A percentile compares a stretch with the other conserved stretches of the same genome.
Evolutionary conservation across 1,140 invertebrate genomes (phyloP).

Genomic region (Lordiphosa stackelbergi): DNA sequence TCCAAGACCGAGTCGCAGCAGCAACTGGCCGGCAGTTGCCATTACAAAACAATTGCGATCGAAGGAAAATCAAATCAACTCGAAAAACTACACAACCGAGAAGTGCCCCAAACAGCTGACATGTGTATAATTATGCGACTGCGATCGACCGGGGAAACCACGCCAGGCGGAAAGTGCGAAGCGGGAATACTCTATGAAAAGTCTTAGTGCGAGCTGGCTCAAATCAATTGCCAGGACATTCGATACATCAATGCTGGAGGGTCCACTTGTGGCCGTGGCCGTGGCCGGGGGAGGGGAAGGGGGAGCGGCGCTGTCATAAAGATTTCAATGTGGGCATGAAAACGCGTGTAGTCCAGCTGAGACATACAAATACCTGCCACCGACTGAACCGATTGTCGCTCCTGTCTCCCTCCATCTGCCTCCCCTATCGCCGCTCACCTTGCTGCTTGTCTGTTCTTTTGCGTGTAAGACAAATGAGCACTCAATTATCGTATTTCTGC

Average conservation of each 20-base stretch:
- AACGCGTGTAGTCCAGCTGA: constrained; percentile 43
- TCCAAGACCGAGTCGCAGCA: constrained; percentile 4
- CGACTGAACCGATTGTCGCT: constrained; percentile 35
- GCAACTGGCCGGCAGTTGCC: constrained; percentile 24
- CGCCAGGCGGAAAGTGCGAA: too few relatives aligned
- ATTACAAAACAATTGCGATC: constrained; percentile 74
- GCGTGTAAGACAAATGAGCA: constrained; percentile 71
- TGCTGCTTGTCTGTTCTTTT: constrained; percentile 32
- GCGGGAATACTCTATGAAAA: constrained; percentile 32
- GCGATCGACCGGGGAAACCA: not conserved
- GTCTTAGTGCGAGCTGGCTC: constrained; percentile 18
- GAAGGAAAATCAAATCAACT: constrained; percentile 64
- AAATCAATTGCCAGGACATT: constrained; percentile 53
- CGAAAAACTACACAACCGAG: constrained; percentile 7
- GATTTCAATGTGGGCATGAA: constrained; percentile 65
- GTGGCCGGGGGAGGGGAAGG: too few relatives aligned
- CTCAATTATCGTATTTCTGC: constrained; percentile 74
- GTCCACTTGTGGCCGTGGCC: not conserved
- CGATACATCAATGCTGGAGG: constrained; percentile 61
- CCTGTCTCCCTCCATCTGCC: not conserved
- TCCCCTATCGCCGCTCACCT: constrained; percentile 4
- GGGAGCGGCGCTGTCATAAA: constrained; percentile 59
- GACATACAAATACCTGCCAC: constrained; percentile 58
- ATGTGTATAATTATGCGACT: constrained; percentile 62
- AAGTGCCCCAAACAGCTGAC: constrained; percentile 62